Percentiles rank a stretch among this genome's conserved stretches.
Evolutionary conservation across 2,888 invertebrate species (phyloP).

Genomic region (Aspidiotus rigidus): DNA sequence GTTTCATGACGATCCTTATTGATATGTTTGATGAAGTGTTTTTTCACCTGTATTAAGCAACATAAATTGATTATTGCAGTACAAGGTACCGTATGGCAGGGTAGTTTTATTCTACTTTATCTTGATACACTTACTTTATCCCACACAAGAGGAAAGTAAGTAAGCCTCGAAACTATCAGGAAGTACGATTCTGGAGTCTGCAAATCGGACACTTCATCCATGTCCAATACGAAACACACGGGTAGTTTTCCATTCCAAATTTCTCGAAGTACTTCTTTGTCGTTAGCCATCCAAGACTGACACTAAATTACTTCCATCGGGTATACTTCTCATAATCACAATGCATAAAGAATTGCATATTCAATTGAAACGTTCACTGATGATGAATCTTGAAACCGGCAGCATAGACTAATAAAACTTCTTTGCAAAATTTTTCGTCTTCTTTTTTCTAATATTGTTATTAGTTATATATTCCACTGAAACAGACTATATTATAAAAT

Average conservation of each 20-base stretch:
- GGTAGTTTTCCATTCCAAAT: slow-evolving; percentile 74
- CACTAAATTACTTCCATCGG: neutral
- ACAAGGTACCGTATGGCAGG: neutral
- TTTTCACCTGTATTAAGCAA: slow-evolving; percentile 56
- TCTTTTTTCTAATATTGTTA: no score
- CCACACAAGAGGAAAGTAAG: slow-evolving; percentile 88
- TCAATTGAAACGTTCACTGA: no score
- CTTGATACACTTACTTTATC: slow-evolving; percentile 64
- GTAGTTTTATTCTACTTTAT: neutral
- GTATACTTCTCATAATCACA: neutral
- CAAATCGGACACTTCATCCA: slow-evolving; percentile 78
- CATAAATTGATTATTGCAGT: neutral
- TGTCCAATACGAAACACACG: slow-evolving; percentile 78
- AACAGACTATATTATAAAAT: no score
- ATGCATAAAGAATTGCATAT: no score
- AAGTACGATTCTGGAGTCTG: slow-evolving; percentile 88
- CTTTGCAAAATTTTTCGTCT: no score
- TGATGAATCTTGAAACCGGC: no score
- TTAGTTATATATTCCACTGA: no score
- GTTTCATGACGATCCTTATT: slow-evolving; percentile 70
- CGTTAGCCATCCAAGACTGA: slow-evolving; percentile 42
- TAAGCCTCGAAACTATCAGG: slow-evolving; percentile 84
- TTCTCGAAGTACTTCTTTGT: slow-evolving; percentile 86
- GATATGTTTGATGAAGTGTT: slow-evolving; percentile 76
- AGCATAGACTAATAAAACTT: no score